Evolutionary conservation across 2,888 invertebrate species (phyloP), one percentile per base, ranked within the genome.

Genomic region (Toxonevra muliebris): DNA sequence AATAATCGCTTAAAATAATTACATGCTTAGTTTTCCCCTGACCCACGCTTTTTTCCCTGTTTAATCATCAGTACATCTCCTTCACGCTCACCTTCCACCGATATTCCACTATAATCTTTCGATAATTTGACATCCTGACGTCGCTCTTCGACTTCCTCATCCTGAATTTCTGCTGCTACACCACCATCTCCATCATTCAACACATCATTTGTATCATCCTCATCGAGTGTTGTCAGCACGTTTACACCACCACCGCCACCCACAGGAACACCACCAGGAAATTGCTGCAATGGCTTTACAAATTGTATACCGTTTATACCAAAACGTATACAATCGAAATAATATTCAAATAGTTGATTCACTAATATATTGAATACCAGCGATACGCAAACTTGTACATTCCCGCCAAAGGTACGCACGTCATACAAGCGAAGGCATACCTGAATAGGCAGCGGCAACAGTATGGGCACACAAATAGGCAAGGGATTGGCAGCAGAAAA

Each of bases 371-470:
- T 78, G 5, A 79, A 67, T 1, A 76, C 72, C 57, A 76, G 12
- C 1, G 80, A 74, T 2, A 72, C 52, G 62, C 79, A 80, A 0
- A 76, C 30, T n/a, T 74, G 67, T 8, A 78, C 63, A 5, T 70
- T 75, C 15, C 68, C 71, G 43, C 66, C 66, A 30, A 65, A 20
- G 10, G 70, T 43, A 2, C 66, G 72, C 11, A 78, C 73, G 11
- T 76, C 72, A 41, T 77, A 75, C 1, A 81, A 30, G 1, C 79
- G 74, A 13, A 80, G 69, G 41, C 81, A 81, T 59, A 66, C 69
- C 19, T 69, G 72, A 1, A 78, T 8, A 4, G 76, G 74, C n/a
- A 79, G 11, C 0, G 77, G 77, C 53, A 81, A 17, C 1, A 74
- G 9, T 8, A 80, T 5, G 0, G 81, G 79, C 0, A 73, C 41